Base-by-base conservation (phyloP, 1,140 invertebrate species). In the Apocrypta bakeri region DNA sequence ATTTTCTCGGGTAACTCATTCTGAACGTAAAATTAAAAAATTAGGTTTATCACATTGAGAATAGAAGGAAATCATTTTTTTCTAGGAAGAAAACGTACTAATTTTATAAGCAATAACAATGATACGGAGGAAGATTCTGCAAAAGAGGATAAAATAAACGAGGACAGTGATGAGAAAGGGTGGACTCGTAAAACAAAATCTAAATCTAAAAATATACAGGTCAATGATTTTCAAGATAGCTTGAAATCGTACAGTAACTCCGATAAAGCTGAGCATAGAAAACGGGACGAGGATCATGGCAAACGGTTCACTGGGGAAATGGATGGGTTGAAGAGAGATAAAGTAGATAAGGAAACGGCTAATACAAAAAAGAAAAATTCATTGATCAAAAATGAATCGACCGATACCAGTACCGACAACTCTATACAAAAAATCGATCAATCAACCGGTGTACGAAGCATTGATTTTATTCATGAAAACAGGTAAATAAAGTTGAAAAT, bases 141-240 rank as follows among this genome's bases (percentile, higher is more conserved):
- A 11, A 29, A 64, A 24, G 33, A 73, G 14, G 81, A 82, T 31
- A 78, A 82, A 56, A 78, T 78, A 40, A 33, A 82, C 17, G 66
- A 64, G 12, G 74, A 82, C 17, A 48, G 75, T 37, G 63, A 82
- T 48, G 81, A 82, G 40, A 82, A 82, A 31, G 56, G 63, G 9
- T 25, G 1, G 7, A 42, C 3, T 24, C 9, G 17, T n/a, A 64
- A 48, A 42, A 9, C 0, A 6, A 27, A 73, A 33, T 1, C 4
- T 29, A 68, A 63, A 9, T 40, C 11, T 31, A 71, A 66, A 2
- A 33, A 25, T 17, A 48, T 7, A 1, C 31, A 42, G 64, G 2
- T 42, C 29, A 11, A 33, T 8, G 29, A 64, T 48, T 3, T n/a
- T 12, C 9, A 17, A 8, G 1, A 33, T 31, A 37, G 17, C 25